Conservation (phyloP, 2,888 invertebrate species). For the Parnassius orleans region DNA sequence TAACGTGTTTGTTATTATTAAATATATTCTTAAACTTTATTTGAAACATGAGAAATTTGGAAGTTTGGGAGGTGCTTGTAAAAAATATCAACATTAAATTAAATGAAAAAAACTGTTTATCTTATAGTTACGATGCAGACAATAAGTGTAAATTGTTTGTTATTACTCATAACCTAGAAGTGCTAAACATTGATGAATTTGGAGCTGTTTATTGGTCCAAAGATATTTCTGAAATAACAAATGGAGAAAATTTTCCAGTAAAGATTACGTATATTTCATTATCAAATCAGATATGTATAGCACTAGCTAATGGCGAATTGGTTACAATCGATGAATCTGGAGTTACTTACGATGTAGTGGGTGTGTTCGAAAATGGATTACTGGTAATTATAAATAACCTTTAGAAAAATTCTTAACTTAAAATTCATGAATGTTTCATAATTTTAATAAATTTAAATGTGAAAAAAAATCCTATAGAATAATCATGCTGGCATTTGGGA, state of each 20-base stretch:
- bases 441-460: no score
- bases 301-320: conserved; percentile 65
- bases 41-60: conserved; percentile 59
- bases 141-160: conserved; percentile 55
- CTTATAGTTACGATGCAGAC: conserved; percentile 60
- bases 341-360: conserved; percentile 49
- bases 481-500: no score
- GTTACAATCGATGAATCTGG: conserved; percentile 54
- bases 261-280: conserved; percentile 62
- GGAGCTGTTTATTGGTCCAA: conserved; percentile 57
- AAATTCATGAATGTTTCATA: no score
- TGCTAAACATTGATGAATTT: conserved; percentile 51
- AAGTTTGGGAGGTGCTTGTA: conserved; percentile 56
- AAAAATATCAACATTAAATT: conserved; percentile 43
- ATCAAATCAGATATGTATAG: conserved; percentile 57
- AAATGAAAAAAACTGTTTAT: conserved; percentile 46
- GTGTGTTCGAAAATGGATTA: conserved; percentile 60
- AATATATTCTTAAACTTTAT: no score
- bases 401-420: no score
- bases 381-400: conserved; percentile 46
- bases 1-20: no score
- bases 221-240: conserved; percentile 49
- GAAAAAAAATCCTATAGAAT: no score
- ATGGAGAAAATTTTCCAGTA: conserved; percentile 70
- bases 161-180: conserved; percentile 62